These are phyloP conservation scores for Hypanus sabinus DNA, from an alignment of 2,113 vertebrate genomes.

Conservation along the genomic window DNA sequence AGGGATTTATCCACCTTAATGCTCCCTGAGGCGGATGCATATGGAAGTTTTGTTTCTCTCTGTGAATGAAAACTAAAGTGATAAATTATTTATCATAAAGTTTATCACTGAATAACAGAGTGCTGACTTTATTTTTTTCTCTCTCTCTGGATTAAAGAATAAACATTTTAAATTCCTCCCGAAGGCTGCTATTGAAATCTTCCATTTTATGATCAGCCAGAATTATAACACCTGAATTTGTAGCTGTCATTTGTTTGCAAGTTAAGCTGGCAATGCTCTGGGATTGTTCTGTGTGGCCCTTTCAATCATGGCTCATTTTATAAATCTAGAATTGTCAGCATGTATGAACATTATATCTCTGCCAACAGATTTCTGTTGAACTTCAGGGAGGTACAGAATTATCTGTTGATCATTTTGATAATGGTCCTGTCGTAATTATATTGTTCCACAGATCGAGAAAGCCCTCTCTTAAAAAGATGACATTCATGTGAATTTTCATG, in stretches of 20 bases:
- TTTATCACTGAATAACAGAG: constrained; percentile 3
- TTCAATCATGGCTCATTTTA: constrained; percentile 50
- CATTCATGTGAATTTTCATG: neutral
- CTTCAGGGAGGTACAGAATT: neutral
- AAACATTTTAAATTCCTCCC: constrained; percentile 40
- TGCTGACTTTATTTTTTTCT: neutral
- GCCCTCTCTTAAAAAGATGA: neutral
- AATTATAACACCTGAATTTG: constrained; percentile 61
- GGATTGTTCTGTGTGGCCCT: constrained; percentile 61
- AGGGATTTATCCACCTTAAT: too few relatives aligned
- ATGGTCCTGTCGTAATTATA: neutral
- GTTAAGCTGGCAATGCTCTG: constrained; percentile 58
- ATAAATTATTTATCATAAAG: neutral
- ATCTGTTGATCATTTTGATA: neutral
- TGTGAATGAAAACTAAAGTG: neutral
- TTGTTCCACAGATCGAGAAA: neutral
- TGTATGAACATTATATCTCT: neutral
- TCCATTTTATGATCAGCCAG: constrained; percentile 59
- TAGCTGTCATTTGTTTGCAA: constrained; percentile 55
- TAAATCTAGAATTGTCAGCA: neutral
- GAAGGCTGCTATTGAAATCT: constrained; percentile 60
- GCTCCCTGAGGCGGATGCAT: too few relatives aligned
- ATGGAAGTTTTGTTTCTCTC: neutral
- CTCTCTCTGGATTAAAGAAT: neutral
- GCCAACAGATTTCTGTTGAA: neutral